A percentile compares a stretch with the other conserved stretches of the same genome.
phyloP scores from a whole-genome alignment of 2,113 vertebrate genomes.

The Salvelinus alpinus region DNA sequence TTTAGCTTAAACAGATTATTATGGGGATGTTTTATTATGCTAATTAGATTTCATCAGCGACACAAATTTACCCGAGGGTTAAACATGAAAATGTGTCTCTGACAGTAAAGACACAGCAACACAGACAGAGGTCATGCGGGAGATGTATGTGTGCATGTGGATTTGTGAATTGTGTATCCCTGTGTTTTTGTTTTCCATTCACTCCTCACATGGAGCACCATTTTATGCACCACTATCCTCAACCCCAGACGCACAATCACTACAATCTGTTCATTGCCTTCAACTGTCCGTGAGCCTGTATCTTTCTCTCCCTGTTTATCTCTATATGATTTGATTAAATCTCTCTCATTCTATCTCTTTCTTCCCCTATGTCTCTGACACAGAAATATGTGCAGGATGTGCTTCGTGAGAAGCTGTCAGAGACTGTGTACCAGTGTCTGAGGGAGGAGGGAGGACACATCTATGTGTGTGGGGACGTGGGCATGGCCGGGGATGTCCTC shows the following conservation, averaged over 20 bases:
- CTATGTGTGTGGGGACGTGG: conserved; percentile 96
- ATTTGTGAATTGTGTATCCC: too few species aligned
- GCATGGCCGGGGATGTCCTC: conserved; percentile 95
- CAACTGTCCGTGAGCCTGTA: neutral
- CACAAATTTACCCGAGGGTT: too few species aligned
- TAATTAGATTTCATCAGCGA: too few species aligned
- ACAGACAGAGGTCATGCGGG: too few species aligned
- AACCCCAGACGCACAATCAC: neutral
- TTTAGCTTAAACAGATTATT: too few species aligned
- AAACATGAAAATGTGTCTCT: too few species aligned
- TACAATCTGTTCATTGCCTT: neutral
- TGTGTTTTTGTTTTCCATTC: too few species aligned
- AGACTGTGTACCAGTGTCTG: conserved; percentile 83
- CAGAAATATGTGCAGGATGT: conserved; percentile 98
- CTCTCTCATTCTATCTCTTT: neutral
- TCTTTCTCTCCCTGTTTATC: neutral
- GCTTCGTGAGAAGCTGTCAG: conserved; percentile 90
- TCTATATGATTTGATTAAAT: conserved; percentile 12
- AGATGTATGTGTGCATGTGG: too few species aligned
- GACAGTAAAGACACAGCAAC: too few species aligned
- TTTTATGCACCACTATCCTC: neutral
- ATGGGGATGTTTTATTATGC: too few species aligned
- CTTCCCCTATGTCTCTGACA: conserved; percentile 4
- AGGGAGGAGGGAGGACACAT: conserved; percentile 92
- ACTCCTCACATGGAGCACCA: too few species aligned